Conservation (phyloP, 2,113 vertebrate genomes). For the Oreochromis niloticus region DNA sequence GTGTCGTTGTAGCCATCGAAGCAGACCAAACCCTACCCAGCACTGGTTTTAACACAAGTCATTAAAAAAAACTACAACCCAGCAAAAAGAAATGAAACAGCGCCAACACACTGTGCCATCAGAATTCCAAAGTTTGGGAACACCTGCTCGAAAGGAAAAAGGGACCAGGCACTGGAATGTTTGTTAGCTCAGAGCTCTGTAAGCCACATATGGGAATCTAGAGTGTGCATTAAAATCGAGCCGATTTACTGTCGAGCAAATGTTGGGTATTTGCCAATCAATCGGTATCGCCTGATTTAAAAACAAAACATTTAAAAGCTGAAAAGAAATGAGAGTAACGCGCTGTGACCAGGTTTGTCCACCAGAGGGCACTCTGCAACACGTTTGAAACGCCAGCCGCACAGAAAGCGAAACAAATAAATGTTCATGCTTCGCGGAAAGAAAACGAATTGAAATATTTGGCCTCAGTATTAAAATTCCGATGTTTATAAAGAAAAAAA, state of each 20-base stretch:
- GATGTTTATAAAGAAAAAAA: not conserved
- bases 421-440: not conserved
- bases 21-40: not conserved
- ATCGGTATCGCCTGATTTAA: not conserved
- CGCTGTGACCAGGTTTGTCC: not conserved
- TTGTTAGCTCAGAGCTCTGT: too few species aligned
- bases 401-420: not conserved
- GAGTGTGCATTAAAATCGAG: not conserved
- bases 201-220: not conserved
- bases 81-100: fast-evolving
- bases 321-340: fast-evolving
- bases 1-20: fast-evolving
- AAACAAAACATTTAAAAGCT: not conserved
- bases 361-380: not conserved
- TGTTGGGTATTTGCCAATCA: not conserved
- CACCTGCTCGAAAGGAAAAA: not conserved
- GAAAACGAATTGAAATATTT: not conserved
- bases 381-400: fast-evolving
- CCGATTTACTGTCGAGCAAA: fast-evolving
- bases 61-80: not conserved
- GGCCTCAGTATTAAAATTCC: not conserved
- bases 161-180: not conserved
- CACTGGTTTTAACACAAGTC: not conserved
- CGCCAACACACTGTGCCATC: not conserved
- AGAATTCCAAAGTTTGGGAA: fast-evolving